These are phyloP conservation scores for Incurvaria masculella DNA, from an alignment of 2,888 invertebrate species.

Conservation along the genomic window DNA sequence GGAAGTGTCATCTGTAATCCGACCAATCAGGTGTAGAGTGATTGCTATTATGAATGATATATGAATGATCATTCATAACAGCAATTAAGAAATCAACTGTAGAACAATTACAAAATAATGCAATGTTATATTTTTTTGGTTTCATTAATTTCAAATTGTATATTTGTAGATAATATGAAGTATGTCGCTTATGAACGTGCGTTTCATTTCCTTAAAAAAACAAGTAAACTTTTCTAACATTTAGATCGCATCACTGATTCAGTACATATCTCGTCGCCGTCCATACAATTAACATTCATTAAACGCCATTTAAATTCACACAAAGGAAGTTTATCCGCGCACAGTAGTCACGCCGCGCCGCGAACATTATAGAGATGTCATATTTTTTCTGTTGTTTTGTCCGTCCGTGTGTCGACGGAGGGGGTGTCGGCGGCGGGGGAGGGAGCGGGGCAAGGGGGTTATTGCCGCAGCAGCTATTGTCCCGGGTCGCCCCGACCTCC, in stretches of 20 bases:
- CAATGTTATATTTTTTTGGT: conserved; percentile 17
- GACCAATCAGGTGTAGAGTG: no score
- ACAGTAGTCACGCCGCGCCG: conserved; percentile 11
- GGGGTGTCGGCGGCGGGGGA: conserved; percentile 5
- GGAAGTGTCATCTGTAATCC: no score
- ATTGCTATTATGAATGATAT: no score
- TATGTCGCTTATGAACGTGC: no score
- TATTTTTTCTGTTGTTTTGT: conserved; percentile 23
- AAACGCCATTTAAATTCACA: conserved; percentile 15
- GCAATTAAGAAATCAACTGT: no score
- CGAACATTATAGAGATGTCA: conserved; percentile 33
- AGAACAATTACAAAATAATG: conserved; percentile 12
- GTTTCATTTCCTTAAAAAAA: no score
- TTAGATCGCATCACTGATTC: no score
- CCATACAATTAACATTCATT: conserved; percentile 18
- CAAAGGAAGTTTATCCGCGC: conserved; percentile 16
- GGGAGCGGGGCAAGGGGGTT: neutral
- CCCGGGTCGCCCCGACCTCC: neutral
- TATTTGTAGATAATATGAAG: conserved; percentile 2
- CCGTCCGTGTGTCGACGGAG: conserved; percentile 13
- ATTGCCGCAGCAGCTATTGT: neutral
- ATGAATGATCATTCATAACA: no score
- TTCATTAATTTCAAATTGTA: conserved; percentile 25
- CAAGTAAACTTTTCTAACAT: no score
- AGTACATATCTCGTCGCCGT: no score